Evolutionary conservation across 37 sponge, comb jelly and placozoan genomes (phyloP), one percentile per base, ranked within the genome.

Genomic region (Lycopodina hypogea): DNA sequence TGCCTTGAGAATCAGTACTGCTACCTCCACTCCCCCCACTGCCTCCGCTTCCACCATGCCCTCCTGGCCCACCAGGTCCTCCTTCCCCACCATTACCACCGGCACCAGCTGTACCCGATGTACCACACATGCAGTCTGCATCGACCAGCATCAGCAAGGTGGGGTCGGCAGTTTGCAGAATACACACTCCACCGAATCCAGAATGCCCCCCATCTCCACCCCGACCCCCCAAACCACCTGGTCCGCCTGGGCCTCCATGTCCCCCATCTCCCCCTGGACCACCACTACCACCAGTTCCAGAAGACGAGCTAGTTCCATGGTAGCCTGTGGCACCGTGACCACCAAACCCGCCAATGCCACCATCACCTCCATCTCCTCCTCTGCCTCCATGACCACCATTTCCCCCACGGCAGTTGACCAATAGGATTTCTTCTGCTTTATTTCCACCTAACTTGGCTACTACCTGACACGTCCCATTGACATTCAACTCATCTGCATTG

Each of bases 201-300:
- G 83, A 82, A 72, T 72, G 40, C 1, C 90, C 90, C 35, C 90
- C 90, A 78, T 90, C 74, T 38, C 90, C 90, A 12, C 90, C 90
- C 28, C 75, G 64, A 0, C 83, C 90, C 42, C 74, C 90, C 34
- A 58, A 69, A 32, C 87, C 90, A 36, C 90, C 90, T 33, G 70
- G 70, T 60, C 89, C 93, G 21, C 93, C 93, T 73, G 69, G 69
- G 0, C 93, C 93, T 3, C 93, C 93, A 58, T 65, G 60, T 19
- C 93, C 94, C 6, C 90, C 94, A 66, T 80, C 63, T 11, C 94
- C 94, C 0, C 94, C 94, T 35, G 66, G 66, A 42, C 87, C 94
- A 61, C 94, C 94, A 62, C 35, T 64, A n/a, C 90, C 93, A 79
- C 82, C 87, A 6, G 50, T 78, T 28, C 82, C 90, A 40, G 72